Evolutionary conservation across 2,113 vertebrate species (phyloP), one percentile per base, ranked within the genome.

Genomic region (Tachysurus fulvidraco): DNA sequence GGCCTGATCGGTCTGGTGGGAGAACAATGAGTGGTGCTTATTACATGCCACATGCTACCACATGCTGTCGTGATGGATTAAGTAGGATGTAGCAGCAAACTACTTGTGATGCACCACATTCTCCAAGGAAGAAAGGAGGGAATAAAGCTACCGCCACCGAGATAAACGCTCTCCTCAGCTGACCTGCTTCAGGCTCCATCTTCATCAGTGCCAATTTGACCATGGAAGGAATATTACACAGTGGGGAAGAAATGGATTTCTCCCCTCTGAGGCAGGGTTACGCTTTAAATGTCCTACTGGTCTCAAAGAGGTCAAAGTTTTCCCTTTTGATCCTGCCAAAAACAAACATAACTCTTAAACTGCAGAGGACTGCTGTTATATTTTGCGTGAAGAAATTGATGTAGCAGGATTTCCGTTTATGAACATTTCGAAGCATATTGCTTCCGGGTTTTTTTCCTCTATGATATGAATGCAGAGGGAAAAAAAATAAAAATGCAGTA

Each of bases 161-260:
- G 88, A 92, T 92, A 91, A 91, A 83, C 55, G 85, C 50, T 93
- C 90, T 93, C 88, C 80, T 89, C 92, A 88, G 88, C 79, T 93
- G 92, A 93, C 93, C 94, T 92, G 90, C 93, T 94, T 94, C 89
- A 76, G 83, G 81, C 73, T 64, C 89, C 88, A 84, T 92, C 73
- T 64, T 88, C 89, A 87, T 92, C 89, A 17, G 9, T 86, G 88
- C 89, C 91, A 92, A 90, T 91, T 85, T 92, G 80, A 91, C 86
- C 89, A 50, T 65, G 90, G 46, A 76, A 88, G 92, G 88, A 88
- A 90, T 60, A 92, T 60, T 71, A 88, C 83, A 91, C 91, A 90
- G 92, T 85, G 88, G 92, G 83, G 76, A 28, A 90, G 82, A 83
- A 90, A 86, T 89, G 88, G 91, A 92, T 91, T 92, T 86, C 89